These are phyloP conservation scores for Copidosoma aretas DNA, from an alignment of 2,888 invertebrate species.

Conservation along the genomic window DNA sequence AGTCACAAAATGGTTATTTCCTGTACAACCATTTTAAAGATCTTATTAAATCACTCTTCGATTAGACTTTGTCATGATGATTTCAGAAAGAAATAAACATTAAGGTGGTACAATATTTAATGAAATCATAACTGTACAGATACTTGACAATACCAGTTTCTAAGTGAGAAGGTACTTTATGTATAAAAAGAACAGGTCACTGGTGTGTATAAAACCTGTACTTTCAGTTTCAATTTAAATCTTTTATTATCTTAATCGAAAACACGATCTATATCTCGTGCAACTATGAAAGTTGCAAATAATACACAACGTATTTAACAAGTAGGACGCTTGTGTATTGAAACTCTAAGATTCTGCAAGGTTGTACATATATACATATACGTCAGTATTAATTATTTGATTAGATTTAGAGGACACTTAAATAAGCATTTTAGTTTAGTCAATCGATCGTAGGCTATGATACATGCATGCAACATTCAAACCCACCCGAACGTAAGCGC, in stretches of 20 bases:
- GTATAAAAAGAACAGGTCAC: constrained; percentile 5
- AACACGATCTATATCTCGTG: constrained; percentile 14
- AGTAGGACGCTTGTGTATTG: constrained; percentile 13
- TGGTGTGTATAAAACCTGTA: constrained; percentile 15
- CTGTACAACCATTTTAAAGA: no score
- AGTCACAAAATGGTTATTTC: no score
- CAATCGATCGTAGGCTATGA: constrained; percentile 31
- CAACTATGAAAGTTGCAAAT: constrained; percentile 19
- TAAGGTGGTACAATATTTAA: constrained; percentile 10
- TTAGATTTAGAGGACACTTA: constrained; percentile 13
- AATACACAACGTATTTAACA: constrained; percentile 22
- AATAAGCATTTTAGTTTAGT: constrained; percentile 33
- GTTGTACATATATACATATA: constrained; percentile 39
- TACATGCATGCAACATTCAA: neutral
- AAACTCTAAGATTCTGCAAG: constrained; percentile 17
- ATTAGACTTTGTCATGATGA: no score
- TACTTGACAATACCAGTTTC: constrained; percentile 27
- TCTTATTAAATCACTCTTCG: no score
- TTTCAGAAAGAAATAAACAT: neutral
- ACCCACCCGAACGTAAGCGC: no score
- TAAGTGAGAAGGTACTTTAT: constrained; percentile 16
- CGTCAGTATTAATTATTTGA: constrained; percentile 40
- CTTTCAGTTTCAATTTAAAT: neutral
- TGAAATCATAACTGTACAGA: constrained; percentile 17
- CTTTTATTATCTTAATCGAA: constrained; percentile 19